Percentiles rank a stretch among this genome's conserved stretches.
phyloP scores from a whole-genome alignment of 2,888 invertebrate species.

The Carcina quercana region DNA sequence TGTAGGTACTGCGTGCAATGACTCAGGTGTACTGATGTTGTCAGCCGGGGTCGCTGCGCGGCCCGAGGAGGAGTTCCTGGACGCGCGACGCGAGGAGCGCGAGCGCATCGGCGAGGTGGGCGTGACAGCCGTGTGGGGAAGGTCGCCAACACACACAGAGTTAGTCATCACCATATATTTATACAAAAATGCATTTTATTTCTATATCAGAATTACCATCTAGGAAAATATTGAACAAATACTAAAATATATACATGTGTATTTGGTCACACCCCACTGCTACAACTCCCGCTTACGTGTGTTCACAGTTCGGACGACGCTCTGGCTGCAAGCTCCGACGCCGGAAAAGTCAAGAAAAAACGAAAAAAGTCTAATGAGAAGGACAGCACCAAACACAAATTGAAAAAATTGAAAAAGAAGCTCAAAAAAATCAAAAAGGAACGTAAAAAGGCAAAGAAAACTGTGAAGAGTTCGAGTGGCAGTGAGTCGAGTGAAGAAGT shows the following conservation, averaged over 20 bases:
- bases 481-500: conserved; percentile 67
- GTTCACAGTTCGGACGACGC: background rate
- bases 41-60: conserved; percentile 29
- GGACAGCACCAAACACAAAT: conserved; percentile 72
- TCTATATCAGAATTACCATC: background rate
- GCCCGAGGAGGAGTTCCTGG: conserved; percentile 79
- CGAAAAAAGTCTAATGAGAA: conserved; percentile 58
- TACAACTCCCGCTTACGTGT: no score
- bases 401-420: conserved; percentile 72
- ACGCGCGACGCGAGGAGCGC: conserved; percentile 80
- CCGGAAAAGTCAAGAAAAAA: conserved; percentile 62
- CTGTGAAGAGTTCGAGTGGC: conserved; percentile 44
- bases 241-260: no score
- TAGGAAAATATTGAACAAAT: no score
- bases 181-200: conserved; percentile 2
- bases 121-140: conserved; percentile 81
- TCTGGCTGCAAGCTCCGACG: conserved; percentile 36
- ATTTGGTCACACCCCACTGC: no score
- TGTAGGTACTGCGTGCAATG: conserved; percentile 28
- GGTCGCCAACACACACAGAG: conserved; percentile 81
- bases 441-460: conserved; percentile 66
- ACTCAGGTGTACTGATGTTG: no score
- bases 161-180: conserved; percentile 53
- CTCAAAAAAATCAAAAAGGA: conserved; percentile 71
- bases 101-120: conserved; percentile 84